phyloP scores from a whole-genome alignment of 2,797 vertebrate genomes.

The Emys orbicularis region DNA sequence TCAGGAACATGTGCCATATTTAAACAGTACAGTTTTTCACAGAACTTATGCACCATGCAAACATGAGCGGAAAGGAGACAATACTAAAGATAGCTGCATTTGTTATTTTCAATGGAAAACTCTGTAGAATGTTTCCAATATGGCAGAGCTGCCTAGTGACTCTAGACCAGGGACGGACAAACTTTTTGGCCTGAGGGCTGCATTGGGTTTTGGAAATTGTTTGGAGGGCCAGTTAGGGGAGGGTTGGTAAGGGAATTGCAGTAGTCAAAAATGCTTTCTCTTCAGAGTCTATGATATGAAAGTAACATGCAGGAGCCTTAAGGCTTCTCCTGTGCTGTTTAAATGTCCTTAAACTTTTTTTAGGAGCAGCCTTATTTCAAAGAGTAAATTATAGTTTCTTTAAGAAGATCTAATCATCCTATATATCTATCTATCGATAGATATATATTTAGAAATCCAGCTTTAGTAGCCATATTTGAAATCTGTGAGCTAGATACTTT shows the following conservation, averaged over 20 bases:
- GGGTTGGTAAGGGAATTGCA: background rate
- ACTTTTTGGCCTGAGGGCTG: too few species aligned
- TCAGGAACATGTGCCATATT: background rate
- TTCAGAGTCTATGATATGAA: background rate
- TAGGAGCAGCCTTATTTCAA: background rate
- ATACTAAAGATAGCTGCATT: background rate
- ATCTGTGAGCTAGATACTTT: too few species aligned
- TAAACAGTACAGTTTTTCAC: background rate
- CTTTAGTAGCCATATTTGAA: too few species aligned
- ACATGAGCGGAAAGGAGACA: background rate
- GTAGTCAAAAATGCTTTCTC: background rate
- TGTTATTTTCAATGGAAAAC: background rate
- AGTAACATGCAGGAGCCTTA: background rate
- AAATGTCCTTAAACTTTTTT: too few species aligned
- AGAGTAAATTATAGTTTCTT: background rate
- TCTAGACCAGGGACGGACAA: background rate
- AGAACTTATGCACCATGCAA: background rate
- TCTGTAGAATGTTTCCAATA: background rate
- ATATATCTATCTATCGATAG: too few species aligned
- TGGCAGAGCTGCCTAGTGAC: background rate
- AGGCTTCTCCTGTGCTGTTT: too few species aligned
- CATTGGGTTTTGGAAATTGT: too few species aligned
- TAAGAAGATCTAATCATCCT: background rate
- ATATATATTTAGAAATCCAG: too few species aligned
- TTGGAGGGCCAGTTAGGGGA: too few species aligned